A percentile compares a stretch with the other conserved stretches of the same genome.
phyloP scores from a whole-genome alignment of 2,797 vertebrate species.

The Tenualosa ilisha region DNA sequence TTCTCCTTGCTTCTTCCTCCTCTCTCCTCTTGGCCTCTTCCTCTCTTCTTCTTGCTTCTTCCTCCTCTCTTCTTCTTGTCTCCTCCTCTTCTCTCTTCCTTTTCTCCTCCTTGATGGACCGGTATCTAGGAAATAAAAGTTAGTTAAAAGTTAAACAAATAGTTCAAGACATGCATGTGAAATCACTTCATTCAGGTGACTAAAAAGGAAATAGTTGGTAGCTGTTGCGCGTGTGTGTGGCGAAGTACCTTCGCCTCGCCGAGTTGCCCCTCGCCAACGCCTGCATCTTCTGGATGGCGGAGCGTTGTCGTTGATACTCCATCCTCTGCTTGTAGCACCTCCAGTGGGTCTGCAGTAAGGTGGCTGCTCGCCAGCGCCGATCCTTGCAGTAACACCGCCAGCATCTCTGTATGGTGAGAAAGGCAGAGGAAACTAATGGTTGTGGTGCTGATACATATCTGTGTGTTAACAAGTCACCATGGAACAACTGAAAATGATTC shows the following conservation, averaged over 20 bases:
- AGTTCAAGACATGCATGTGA: not conserved
- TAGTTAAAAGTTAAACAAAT: not conserved
- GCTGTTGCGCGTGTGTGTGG: not conserved
- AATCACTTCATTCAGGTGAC: not conserved
- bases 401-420: slow-evolving; percentile 65
- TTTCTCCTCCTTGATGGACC: slow-evolving; percentile 73
- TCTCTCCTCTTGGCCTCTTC: slow-evolving; percentile 39
- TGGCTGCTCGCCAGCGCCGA: slow-evolving; percentile 68
- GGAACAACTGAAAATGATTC: not conserved
- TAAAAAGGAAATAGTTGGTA: not conserved
- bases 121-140: slow-evolving; percentile 61
- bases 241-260: slow-evolving; percentile 82
- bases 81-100: slow-evolving; percentile 66
- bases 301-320: slow-evolving; percentile 64
- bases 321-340: slow-evolving; percentile 72
- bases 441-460: not conserved
- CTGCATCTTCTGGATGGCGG: slow-evolving; percentile 80
- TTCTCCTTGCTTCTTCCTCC: slow-evolving; percentile 36
- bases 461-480: not conserved
- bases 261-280: slow-evolving; percentile 85
- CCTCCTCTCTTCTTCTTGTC: slow-evolving; percentile 53
- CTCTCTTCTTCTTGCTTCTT: slow-evolving; percentile 54
- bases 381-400: slow-evolving; percentile 78
- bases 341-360: slow-evolving; percentile 86
- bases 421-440: not conserved